Evolutionary conservation across 37 sponge, comb jelly and placozoan genomes (phyloP), one percentile per base, ranked within the genome.

Genomic region (Tethya wilhelma): DNA sequence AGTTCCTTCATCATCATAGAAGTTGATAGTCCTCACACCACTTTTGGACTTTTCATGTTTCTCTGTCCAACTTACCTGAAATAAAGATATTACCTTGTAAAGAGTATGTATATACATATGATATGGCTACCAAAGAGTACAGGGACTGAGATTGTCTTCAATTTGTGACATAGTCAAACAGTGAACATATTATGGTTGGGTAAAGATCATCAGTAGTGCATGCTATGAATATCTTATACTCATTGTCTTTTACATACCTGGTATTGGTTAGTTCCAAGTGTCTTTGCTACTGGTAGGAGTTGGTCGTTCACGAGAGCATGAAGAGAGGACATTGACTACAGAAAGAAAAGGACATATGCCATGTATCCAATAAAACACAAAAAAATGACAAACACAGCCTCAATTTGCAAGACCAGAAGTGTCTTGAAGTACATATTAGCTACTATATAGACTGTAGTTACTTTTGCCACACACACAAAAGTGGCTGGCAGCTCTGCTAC

Each of bases 1-100:
- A 11, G 77, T 56, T 38, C 85, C 91, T 19, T 94, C 91, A 56
- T 83, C 83, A 44, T 78, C 75, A 55, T 79, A 94, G 67, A 94
- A 82, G 25, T 87, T 74, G 69, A 94, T 83, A 36, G 76, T 41
- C 12, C 87, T 73, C 23, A 25, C 40, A 30, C 95, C 91, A 62
- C 62, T 59, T 32, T 38, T 56, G 44, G 87, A 73, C n/a, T 36
- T 55, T 3, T 74, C 59, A 64, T 91, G 92, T 2, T 20, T 3
- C 39, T 43, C 67, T 22, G 83, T 46, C 92, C 92, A 91, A 43
- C 84, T 87, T 59, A 91, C 42, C 89, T 89, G 37, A 20, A 75
- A 30, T 2, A 49, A 3, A n/a, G n/a, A n/a, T n/a, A n/a, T n/a
- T n/a, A n/a, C n/a, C n/a, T 19, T 19, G 53, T 49, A 49, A 9